Evolutionary conservation across 2,888 invertebrate genomes (phyloP), one percentile per base, ranked within the genome.

Genomic region (Lobophora halterata): DNA sequence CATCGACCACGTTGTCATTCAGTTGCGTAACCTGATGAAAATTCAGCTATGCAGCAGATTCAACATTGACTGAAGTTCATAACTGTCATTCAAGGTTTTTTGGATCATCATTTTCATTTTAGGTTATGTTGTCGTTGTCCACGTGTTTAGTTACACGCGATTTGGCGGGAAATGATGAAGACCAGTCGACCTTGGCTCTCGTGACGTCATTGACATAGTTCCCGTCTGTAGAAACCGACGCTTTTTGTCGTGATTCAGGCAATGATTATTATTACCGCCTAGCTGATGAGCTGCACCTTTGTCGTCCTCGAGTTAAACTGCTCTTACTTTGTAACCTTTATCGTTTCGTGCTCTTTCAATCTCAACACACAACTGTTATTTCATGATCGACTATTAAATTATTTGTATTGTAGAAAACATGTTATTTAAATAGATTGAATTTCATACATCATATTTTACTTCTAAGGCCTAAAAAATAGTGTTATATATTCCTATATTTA

Each of bases 161-260:
- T 68, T 86, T 79, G 86, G 85, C 85, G 86, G 86, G 83, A 86
- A 80, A 48, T 47, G 64, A 63, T 65, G 59, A 67, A 58, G 57
- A 76, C 77, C 74, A 59, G 81, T 71, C 77, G 85, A 67, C 86
- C 86, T 86, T 87, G 85, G 66, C 46, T 49, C 58, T 54, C 68
- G 56, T 79, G 75, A 83, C 85, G 83, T 82, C 83, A 85, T 63
- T 81, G 80, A 79, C 82, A 80, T 83, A 81, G 77, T 85, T 81
- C 82, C 79, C 68, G 73, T 60, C 71, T 78, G 77, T 74, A 77
- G 57, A 68, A 65, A 67, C 65, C 61, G 69, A 70, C 69, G 56
- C 63, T 55, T 79, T 78, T 77, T 74, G 61, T 57, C 58, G 58
- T 59, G 63, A 69, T 65, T 69, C 71, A 53, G 57, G 59, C 57